These are phyloP conservation scores for Ahaetulla prasina DNA, from an alignment of 2,113 vertebrate genomes.

Conservation along the genomic window DNA sequence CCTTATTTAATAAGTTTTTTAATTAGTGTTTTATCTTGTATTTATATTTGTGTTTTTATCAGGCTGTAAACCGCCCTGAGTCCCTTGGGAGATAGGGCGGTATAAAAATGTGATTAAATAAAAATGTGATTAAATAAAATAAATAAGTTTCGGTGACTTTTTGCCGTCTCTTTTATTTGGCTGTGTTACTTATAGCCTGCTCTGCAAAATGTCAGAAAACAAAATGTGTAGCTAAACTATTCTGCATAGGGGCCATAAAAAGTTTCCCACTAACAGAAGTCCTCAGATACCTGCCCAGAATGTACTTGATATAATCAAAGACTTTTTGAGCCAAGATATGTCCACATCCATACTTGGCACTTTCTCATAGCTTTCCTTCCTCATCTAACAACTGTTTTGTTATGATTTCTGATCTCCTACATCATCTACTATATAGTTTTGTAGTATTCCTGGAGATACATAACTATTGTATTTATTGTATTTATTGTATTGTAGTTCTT, in stretches of 20 bases:
- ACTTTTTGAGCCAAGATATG: neutral
- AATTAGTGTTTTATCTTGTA: too few species aligned
- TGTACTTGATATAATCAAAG: neutral
- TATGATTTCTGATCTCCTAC: neutral
- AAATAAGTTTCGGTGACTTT: constrained; percentile 13
- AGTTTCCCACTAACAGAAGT: neutral
- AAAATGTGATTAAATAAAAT: too few species aligned
- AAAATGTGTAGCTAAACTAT: neutral
- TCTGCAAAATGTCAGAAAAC: neutral
- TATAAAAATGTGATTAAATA: too few species aligned
- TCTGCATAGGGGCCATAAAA: neutral
- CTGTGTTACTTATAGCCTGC: neutral
- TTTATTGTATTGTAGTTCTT: too few species aligned
- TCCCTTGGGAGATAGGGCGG: too few species aligned
- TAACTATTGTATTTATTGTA: neutral
- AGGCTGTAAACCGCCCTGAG: too few species aligned
- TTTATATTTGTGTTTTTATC: too few species aligned
- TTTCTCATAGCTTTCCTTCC: neutral
- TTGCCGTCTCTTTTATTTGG: constrained; percentile 12
- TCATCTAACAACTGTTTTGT: neutral
- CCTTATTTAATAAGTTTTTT: too few species aligned
- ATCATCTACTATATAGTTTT: neutral
- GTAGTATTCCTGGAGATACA: neutral
- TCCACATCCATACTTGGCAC: neutral
- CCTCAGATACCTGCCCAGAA: neutral